phyloP scores from a whole-genome alignment of 2,113 vertebrate species.

The Sakesphorus luctuosus region DNA sequence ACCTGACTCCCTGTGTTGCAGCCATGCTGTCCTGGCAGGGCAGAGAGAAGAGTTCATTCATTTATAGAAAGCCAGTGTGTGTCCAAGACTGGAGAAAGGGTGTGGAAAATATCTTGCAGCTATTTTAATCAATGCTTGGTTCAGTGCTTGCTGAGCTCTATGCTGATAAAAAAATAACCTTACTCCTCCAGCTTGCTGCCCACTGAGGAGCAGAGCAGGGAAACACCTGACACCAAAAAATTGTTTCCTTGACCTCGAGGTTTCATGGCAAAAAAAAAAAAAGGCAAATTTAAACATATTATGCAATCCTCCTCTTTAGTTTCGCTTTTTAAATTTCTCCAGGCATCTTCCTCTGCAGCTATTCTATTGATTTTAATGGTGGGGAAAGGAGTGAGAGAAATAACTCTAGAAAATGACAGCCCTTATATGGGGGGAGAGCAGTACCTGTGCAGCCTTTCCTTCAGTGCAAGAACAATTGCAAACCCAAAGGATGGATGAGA shows the following conservation, averaged over 20 bases:
- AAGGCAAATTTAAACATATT: neutral
- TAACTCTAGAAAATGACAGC: neutral
- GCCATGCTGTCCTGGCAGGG: fast-evolving
- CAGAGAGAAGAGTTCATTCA: neutral
- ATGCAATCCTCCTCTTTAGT: neutral
- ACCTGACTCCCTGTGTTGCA: fast-evolving
- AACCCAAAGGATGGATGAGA: neutral
- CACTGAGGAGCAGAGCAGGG: neutral
- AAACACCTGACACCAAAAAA: neutral
- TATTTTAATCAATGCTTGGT: neutral
- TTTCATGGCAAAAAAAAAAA: neutral
- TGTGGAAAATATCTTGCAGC: neutral
- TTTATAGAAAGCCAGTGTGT: neutral
- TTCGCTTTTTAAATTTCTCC: neutral
- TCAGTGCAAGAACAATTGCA: neutral
- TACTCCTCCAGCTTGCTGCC: neutral
- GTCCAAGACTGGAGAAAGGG: neutral
- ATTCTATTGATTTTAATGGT: neutral
- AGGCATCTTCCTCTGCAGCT: neutral
- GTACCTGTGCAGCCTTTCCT: neutral
- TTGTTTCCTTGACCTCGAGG: neutral
- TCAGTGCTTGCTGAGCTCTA: neutral
- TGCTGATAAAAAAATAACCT: neutral
- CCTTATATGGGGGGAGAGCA: neutral
- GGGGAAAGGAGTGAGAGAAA: neutral